phyloP scores from a whole-genome alignment of 1,140 invertebrate species.

The Drosophila carrolli region DNA sequence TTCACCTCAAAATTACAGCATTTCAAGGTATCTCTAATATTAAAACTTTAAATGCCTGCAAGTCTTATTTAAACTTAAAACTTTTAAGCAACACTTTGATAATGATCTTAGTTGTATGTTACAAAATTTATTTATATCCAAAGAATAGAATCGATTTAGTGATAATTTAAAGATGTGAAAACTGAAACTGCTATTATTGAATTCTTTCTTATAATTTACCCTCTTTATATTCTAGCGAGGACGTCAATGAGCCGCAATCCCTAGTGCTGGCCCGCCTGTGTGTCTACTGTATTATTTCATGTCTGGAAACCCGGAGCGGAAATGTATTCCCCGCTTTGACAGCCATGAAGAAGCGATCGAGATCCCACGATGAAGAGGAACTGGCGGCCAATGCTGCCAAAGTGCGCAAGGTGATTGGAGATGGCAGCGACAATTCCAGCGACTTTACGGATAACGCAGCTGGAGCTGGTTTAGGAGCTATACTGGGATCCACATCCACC shows the following conservation, averaged over 20 bases:
- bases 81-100: no score
- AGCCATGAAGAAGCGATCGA: slow-evolving; percentile 86
- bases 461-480: slow-evolving; percentile 67
- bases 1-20: neutral
- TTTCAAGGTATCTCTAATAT: neutral
- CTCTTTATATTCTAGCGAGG: slow-evolving; percentile 84
- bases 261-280: slow-evolving; percentile 90
- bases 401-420: slow-evolving; percentile 87
- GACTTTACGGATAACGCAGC: slow-evolving; percentile 85
- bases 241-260: slow-evolving; percentile 91
- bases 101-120: neutral
- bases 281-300: slow-evolving; percentile 91
- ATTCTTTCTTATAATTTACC: neutral
- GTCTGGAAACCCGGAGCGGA: slow-evolving; percentile 87
- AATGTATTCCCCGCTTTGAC: slow-evolving; percentile 41
- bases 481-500: slow-evolving; percentile 27
- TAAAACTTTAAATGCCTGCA: no score
- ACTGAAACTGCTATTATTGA: neutral
- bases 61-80: no score
- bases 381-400: slow-evolving; percentile 85
- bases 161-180: neutral
- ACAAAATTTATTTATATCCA: neutral
- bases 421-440: slow-evolving; percentile 86
- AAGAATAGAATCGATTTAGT: neutral
- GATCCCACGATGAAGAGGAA: slow-evolving; percentile 88